Conservation (phyloP, 1,140 invertebrate genomes). For the Drosophila littoralis region DNA sequence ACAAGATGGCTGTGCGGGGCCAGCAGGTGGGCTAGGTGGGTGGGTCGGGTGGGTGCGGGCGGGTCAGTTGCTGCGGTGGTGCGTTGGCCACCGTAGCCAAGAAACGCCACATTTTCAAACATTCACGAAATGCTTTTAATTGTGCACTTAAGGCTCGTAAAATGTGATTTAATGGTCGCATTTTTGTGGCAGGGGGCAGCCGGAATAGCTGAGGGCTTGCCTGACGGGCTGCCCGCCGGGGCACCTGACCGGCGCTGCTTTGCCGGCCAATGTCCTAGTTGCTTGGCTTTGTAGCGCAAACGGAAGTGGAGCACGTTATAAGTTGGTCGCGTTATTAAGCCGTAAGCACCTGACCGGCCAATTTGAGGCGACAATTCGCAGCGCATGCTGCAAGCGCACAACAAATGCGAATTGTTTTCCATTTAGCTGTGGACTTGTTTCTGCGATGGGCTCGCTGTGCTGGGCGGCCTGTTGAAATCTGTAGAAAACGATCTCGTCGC, state of each 20-base stretch:
- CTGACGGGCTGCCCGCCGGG: neutral
- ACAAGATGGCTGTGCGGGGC: neutral
- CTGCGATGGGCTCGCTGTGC: no score
- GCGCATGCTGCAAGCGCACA: no score
- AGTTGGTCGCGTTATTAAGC: slow-evolving; percentile 64
- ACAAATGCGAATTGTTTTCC: slow-evolving; percentile 59
- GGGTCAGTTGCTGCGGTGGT: neutral
- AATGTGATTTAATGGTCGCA: slow-evolving; percentile 81
- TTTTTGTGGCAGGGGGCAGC: slow-evolving; percentile 9
- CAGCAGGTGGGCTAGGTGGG: neutral
- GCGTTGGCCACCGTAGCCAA: slow-evolving; percentile 19
- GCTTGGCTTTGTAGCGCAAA: slow-evolving; percentile 40
- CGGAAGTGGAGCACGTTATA: slow-evolving; percentile 68
- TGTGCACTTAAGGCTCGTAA: slow-evolving; percentile 82
- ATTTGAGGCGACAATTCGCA: slow-evolving; percentile 27
- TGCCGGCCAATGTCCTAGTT: slow-evolving; percentile 27
- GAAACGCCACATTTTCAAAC: slow-evolving; percentile 70
- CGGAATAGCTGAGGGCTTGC: neutral
- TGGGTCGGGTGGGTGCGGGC: neutral
- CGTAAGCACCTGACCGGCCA: slow-evolving; percentile 49
- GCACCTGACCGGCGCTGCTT: neutral
- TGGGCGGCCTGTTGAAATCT: slow-evolving; percentile 18
- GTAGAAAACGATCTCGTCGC: slow-evolving; percentile 4
- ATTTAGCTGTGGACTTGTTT: neutral
- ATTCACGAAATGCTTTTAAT: slow-evolving; percentile 82